Evolutionary conservation across 2,113 vertebrate genomes (phyloP), one percentile per base, ranked within the genome.

Genomic region (Cricetomys ansorgei): DNA sequence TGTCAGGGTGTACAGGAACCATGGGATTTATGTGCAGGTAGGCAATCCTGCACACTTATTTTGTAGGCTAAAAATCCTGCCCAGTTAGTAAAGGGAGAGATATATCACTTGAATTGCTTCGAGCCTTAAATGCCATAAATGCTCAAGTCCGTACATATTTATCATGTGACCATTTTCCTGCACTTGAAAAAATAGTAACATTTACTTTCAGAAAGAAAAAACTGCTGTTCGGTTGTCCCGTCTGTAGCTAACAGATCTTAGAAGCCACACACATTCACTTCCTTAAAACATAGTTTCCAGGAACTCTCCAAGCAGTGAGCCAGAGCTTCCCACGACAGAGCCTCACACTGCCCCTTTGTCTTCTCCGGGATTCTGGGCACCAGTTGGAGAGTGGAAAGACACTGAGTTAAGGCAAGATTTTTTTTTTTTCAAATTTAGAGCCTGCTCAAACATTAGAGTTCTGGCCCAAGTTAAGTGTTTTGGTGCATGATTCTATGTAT

Each of bases 271-370:
- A 76, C 1, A 85, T 88, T 94, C 65, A 93, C 76, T 94, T 97
- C 88, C 72, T 95, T 94, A 62, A 88, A 76, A 79, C 93, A 81
- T 50, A 91, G 73, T 95, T 97, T 97, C 94, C 94, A 94, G 76
- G 95, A 98, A 96, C 90, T 96, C 72, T 91, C 40, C 87, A 88
- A 88, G 92, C 53, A 80, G 91, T 84, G 34, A 96, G 64, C 48
- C 79, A 95, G 29, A 89, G 94, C 85, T 50, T 91, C 93, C 85
- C 57, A 55, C 48, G 69, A 23, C 65, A 89, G 15, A 43, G 27
- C 40, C 89, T 53, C 29, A 59, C 65, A 40, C 45, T 40, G 17
- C 34, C 73, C 43, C 45, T 55, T 79, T n/a, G 27, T 86, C 43
- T 40, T 90, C 21, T 45, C 25, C 27, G 57, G 50, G 19, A 3